Conservation (phyloP, 2,888 invertebrate species). For the Mythimna ferrago region DNA sequence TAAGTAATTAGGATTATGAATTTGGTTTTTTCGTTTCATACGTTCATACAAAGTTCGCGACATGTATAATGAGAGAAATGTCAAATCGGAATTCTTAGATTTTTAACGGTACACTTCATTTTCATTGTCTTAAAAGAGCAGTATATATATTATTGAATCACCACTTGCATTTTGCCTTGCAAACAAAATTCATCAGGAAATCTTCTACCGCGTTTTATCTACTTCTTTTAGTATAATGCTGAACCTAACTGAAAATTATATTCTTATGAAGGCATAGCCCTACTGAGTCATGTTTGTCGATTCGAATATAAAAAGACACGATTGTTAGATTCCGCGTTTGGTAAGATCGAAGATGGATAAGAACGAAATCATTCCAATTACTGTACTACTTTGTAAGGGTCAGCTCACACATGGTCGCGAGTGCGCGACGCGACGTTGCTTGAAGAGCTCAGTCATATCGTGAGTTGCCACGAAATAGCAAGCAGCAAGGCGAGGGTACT, state of each 20-base stretch:
- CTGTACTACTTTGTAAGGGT: conserved; percentile 29
- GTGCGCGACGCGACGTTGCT: no score
- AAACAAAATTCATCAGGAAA: neutral
- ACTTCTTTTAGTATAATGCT: neutral
- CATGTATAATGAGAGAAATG: no score
- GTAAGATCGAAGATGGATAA: conserved; percentile 8
- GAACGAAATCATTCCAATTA: conserved; percentile 27
- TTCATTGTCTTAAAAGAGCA: neutral
- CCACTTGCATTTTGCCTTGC: neutral
- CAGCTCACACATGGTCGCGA: neutral
- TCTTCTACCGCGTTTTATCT: neutral
- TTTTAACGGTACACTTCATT: neutral
- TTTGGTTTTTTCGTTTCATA: no score
- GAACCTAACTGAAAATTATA: neutral
- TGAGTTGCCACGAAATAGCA: neutral
- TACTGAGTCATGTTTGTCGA: conserved; percentile 4
- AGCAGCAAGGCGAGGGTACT: neutral
- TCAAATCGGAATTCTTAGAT: no score
- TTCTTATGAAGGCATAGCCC: neutral
- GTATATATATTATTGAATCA: neutral
- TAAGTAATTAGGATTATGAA: no score
- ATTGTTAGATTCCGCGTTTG: conserved; percentile 25
- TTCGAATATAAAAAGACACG: conserved; percentile 6
- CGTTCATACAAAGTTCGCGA: no score
- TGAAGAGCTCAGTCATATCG: neutral